Base-by-base conservation (phyloP, 2,113 vertebrate species). In the Brachirus orientalis region DNA sequence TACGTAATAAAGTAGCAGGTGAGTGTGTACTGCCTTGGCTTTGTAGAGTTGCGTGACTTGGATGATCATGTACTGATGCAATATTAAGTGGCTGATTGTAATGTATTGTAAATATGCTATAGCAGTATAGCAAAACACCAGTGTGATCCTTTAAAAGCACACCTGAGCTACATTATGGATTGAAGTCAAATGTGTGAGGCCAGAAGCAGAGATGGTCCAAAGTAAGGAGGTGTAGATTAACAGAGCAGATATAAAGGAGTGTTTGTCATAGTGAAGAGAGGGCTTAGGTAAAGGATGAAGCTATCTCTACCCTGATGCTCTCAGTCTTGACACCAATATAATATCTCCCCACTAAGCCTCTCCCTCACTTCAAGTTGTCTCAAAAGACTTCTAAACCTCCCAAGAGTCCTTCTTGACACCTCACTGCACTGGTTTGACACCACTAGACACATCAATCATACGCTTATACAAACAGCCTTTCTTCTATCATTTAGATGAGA, bases 281-380 rank as follows among this genome's bases (percentile, higher is more conserved):
- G 55, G 64, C 50, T 59, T 11, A 62, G 68, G 80, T 69, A 62
- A 82, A 77, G 71, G 55, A 80, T 69, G 45, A 63, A 65, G 63
- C 58, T 72, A 64, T 81, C 77, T 57, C 53, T 70, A 68, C 40
- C 40, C 40, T 11, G 33, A 71, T 19, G 46, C 55, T 60, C 54
- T 57, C 37, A 57, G 55, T 79, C 63, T 43, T 60, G 75, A 81
- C 79, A 79, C 84, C 68, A 71, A 81, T 79, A 72, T 85, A 66
- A 80, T 67, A 80, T 79, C 67, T 41, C 41, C 38, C 53, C 44
- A 20, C 48, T 72, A 44, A 78, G 63, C 63, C 60, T 54, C 40
- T 53, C 38, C 62, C 45, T 78, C 53, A 50, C 52, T 58, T 50
- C 61, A 36, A 64, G 48, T 19, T 60, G 17, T 69, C 43, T 67